Evolutionary conservation across 1,140 invertebrate genomes (phyloP).

Genomic region (Brachionus rotundiformis): DNA sequence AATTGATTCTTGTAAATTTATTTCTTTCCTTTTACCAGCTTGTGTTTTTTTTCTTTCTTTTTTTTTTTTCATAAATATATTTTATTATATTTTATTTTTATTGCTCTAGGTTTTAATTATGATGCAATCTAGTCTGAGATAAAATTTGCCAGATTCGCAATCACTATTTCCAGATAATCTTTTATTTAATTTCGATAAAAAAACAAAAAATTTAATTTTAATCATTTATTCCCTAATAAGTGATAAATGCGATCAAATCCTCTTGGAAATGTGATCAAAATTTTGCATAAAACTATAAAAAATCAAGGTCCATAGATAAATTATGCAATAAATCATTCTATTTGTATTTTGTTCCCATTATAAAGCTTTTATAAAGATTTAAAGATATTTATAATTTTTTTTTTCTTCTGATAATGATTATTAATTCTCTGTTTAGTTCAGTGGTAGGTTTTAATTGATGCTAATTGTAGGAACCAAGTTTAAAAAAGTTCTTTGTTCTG

Average conservation of each 20-base stretch:
- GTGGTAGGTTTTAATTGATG: neutral
- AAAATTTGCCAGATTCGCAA: neutral
- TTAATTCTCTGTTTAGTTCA: neutral
- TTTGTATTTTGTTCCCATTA: neutral
- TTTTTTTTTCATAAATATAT: too few species aligned
- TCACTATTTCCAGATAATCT: neutral
- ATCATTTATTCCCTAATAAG: too few species aligned
- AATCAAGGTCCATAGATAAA: too few species aligned
- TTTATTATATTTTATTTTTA: neutral
- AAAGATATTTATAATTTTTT: neutral
- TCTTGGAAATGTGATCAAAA: neutral
- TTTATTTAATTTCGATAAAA: slow-evolving; percentile 2
- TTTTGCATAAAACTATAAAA: too few species aligned
- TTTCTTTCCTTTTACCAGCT: neutral
- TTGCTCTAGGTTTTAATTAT: neutral
- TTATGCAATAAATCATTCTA: neutral
- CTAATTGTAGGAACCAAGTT: slow-evolving; percentile 17
- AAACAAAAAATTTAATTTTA: neutral
- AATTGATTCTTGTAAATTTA: slow-evolving; percentile 12
- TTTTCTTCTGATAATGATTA: neutral
- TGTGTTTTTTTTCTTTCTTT: slow-evolving; percentile 4
- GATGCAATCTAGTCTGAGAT: neutral
- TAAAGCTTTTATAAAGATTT: too few species aligned
- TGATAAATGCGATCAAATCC: too few species aligned
- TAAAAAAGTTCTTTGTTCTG: slow-evolving; percentile 30